Evolutionary conservation across 2,888 invertebrate species (phyloP).

Genomic region (Mythimna pallens): DNA sequence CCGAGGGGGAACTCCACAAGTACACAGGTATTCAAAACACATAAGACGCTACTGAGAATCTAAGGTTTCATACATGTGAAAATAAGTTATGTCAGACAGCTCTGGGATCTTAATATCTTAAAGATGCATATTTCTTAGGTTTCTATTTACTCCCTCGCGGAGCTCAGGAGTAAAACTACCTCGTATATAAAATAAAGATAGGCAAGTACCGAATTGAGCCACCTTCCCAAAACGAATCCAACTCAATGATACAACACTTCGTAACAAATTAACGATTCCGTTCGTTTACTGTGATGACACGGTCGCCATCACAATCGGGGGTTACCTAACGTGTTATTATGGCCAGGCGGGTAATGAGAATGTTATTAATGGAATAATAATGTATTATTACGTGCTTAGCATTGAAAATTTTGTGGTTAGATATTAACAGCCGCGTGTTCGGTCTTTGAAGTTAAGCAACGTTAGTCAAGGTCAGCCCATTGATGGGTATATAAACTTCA

Average conservation of each 20-base stretch:
- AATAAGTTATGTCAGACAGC: too few species aligned
- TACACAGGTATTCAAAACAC: too few species aligned
- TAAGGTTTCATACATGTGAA: too few species aligned
- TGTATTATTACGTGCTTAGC: constrained; percentile 29
- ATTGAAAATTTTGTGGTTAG: not conserved
- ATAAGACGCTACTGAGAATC: too few species aligned
- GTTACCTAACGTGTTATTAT: constrained; percentile 37
- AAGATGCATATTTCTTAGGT: too few species aligned
- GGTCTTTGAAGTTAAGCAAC: not conserved
- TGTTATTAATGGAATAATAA: constrained; percentile 28
- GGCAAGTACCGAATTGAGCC: not conserved
- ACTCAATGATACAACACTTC: constrained; percentile 21
- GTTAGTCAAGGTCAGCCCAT: not conserved
- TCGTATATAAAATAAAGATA: too few species aligned
- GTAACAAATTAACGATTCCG: constrained; percentile 37
- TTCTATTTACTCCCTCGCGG: too few species aligned
- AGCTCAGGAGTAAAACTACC: too few species aligned
- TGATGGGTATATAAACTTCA: not conserved
- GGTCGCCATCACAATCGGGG: constrained; percentile 29
- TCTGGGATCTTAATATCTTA: too few species aligned
- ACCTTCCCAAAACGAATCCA: constrained; percentile 13
- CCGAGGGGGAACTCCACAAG: too few species aligned
- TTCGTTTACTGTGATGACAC: constrained; percentile 26
- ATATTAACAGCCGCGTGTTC: not conserved
- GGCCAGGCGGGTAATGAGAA: constrained; percentile 39